A percentile compares a stretch with the other conserved stretches of the same genome.
These are phyloP conservation scores for Mantis religiosa DNA, from an alignment of 2,888 invertebrate genomes.

Conservation along the genomic window DNA sequence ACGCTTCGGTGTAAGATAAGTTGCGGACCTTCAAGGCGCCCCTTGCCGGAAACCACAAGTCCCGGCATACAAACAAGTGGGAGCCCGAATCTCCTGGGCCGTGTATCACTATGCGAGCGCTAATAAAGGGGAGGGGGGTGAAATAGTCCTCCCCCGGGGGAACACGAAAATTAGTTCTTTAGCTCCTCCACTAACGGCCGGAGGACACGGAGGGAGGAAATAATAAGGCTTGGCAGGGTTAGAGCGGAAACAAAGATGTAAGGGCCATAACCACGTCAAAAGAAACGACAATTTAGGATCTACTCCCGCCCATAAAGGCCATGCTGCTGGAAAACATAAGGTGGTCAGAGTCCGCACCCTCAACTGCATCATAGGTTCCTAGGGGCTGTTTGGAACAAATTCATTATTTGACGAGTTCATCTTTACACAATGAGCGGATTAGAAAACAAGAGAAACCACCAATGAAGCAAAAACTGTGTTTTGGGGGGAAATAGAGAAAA, in stretches of 20 bases:
- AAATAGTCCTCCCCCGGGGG: constrained; percentile 19
- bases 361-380: neutral
- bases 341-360: neutral
- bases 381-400: neutral
- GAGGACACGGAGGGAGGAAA: constrained; percentile 23
- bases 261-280: constrained; percentile 5
- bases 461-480: neutral
- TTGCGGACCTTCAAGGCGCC: neutral
- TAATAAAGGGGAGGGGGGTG: constrained; percentile 19
- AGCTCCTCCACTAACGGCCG: constrained; percentile 12
- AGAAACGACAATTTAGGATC: constrained; percentile 19
- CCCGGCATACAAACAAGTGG: constrained; percentile 7
- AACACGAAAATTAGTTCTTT: constrained; percentile 27
- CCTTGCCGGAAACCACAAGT: neutral
- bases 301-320: neutral
- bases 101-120: neutral
- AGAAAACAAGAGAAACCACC: neutral
- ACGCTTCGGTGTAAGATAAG: neutral
- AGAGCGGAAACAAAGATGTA: constrained; percentile 8
- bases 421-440: neutral
- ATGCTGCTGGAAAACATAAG: neutral
- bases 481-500: too few species aligned
- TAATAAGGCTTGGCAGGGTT: constrained; percentile 21
- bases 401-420: neutral
- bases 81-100: neutral